These are phyloP conservation scores for Myiotriccus ornatus DNA, from an alignment of 2,797 vertebrate species.

Conservation along the genomic window DNA sequence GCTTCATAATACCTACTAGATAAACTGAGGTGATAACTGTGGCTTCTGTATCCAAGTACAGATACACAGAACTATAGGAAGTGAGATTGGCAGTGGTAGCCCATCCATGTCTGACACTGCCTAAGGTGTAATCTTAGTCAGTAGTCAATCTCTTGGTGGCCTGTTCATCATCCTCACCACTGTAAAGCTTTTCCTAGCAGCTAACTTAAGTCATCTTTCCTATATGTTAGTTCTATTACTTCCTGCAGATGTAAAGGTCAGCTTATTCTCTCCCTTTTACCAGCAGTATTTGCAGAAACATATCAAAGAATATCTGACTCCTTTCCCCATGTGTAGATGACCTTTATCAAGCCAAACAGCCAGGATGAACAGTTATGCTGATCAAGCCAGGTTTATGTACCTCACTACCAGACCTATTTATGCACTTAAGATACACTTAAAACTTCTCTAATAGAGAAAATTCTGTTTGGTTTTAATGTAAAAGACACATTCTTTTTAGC, in stretches of 20 bases:
- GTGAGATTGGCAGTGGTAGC: not conserved
- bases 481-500: not conserved
- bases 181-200: not conserved
- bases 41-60: not conserved
- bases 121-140: not conserved
- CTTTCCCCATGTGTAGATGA: rapidly evolving
- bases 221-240: not conserved
- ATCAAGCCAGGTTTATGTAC: not conserved
- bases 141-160: not conserved
- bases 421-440: not conserved
- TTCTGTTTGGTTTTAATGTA: not conserved
- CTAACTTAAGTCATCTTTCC: not conserved
- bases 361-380: not conserved
- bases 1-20: not conserved
- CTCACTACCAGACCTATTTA: not conserved
- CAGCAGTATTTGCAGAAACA: not conserved
- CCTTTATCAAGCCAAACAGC: not conserved
- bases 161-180: not conserved
- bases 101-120: not conserved
- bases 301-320: not conserved
- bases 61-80: not conserved
- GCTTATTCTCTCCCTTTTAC: not conserved
- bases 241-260: not conserved
- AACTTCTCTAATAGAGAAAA: not conserved
- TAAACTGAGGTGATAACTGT: not conserved